Conservation (phyloP, 2,797 vertebrate genomes). For the Molossus alvarezi region DNA sequence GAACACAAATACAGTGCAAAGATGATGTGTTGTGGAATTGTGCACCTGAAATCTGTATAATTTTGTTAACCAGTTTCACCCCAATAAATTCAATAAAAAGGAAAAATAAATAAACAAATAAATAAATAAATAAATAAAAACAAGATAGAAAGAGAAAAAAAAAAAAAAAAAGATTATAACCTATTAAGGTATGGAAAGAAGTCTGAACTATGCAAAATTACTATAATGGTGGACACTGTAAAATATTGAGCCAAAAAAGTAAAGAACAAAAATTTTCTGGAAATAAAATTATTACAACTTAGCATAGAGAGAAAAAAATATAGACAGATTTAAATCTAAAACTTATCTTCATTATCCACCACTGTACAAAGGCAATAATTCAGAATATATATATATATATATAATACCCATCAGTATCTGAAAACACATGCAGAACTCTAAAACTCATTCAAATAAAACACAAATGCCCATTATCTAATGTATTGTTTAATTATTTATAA, state of each 20-base stretch:
- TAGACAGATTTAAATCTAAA: slow-evolving; percentile 43
- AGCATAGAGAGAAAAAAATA: background rate
- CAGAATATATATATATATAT: background rate
- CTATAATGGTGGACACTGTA: background rate
- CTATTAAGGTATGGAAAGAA: slow-evolving; percentile 2
- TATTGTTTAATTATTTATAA: slow-evolving; percentile 27
- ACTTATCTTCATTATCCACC: background rate
- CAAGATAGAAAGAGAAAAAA: no score
- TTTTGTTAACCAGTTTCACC: background rate
- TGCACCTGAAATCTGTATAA: background rate
- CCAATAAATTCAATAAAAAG: background rate
- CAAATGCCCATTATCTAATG: background rate
- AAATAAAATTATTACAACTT: slow-evolving; percentile 65
- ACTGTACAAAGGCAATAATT: slow-evolving; percentile 49
- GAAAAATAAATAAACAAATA: background rate
- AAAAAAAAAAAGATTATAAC: slow-evolving; percentile 25
- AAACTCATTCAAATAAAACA: slow-evolving; percentile 63
- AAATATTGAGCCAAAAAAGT: slow-evolving; percentile 46
- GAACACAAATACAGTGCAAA: background rate
- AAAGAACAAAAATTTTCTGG: slow-evolving; percentile 51
- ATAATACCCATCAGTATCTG: background rate
- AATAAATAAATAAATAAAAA: background rate
- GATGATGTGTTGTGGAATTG: background rate
- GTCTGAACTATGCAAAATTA: slow-evolving; percentile 36
- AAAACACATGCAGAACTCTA: slow-evolving; percentile 57